Conservation (phyloP, 1,140 invertebrate genomes). For the Atta colombica region DNA sequence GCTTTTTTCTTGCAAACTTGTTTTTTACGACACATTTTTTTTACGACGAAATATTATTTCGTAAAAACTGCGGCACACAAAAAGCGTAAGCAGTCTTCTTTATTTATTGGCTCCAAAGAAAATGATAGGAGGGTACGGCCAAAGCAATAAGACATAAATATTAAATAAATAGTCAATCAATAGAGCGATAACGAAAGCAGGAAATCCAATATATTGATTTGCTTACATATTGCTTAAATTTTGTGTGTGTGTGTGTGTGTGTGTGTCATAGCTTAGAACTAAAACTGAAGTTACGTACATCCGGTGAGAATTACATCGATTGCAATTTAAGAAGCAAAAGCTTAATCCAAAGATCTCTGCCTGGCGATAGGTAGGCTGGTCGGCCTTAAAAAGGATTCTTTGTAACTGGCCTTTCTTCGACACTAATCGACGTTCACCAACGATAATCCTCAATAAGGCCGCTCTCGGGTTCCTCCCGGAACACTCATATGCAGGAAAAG, state of each 20-base stretch:
- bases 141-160: no score
- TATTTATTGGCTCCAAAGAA: no score
- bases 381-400: conserved; percentile 56
- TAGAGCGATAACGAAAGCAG: no score
- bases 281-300: background rate
- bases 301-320: conserved; percentile 7
- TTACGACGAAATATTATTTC: background rate
- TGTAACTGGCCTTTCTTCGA: conserved; percentile 42
- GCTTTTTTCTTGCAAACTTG: background rate
- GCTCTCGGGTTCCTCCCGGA: conserved; percentile 48
- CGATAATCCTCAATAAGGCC: conserved; percentile 66
- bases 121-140: no score
- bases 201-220: no score
- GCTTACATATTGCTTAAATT: no score
- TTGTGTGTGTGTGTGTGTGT: no score
- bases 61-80: background rate
- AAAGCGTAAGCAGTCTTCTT: no score
- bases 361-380: background rate
- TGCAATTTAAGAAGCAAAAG: conserved; percentile 23
- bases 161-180: no score
- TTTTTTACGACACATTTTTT: background rate
- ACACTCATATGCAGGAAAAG: conserved; percentile 44
- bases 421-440: conserved; percentile 68
- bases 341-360: conserved; percentile 22
- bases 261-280: no score